Base-by-base conservation (phyloP, 2,888 invertebrate genomes). In the Amphipyra berbera region DNA sequence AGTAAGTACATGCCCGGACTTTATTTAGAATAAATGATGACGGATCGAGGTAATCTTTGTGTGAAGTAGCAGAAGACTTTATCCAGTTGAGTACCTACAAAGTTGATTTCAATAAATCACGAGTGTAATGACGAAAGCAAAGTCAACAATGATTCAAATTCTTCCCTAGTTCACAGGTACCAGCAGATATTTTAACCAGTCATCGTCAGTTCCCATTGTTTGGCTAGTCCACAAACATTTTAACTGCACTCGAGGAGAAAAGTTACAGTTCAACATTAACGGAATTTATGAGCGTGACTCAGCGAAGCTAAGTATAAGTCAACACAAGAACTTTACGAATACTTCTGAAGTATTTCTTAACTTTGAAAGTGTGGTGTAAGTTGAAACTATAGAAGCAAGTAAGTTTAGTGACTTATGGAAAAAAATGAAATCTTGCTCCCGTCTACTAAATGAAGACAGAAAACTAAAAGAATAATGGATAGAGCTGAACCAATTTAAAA, bases 251-350 rank as follows among this genome's bases (percentile, higher is more conserved):
- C 54, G 15, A 72, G 42, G 37, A 69, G 68, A 63, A 68, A 68
- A 71, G 70, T 72, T 59, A 72, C 72, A 64, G 46, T 69, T 65
- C 15, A 59, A 53, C 48, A 49, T 42, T 70, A 63, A 59, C 49
- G 60, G 61, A 60, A 73, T 66, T 70, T 73, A 62, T 47, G 53
- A 57, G 60, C 61, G 59, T 73, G 73, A 73, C 61, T 73, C 73
- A 70, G 61, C 74, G 33, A 21, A 61, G 46, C 55, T 14, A 47
- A 65, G 56, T 64, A 49, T 45, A 64, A 68, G 55, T 59, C 61
- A 64, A 68, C 60, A 59, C 1, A 48, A 45, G 12, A 59, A 62
- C 44, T 54, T 61, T 9, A 55, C 66, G 41, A 62, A 59, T 73
- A 66, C 66, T 73, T 73, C 21, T 50, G 10, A 70, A 73, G 54